These are phyloP conservation scores for Agriopis marginaria DNA, from an alignment of 2,888 invertebrate species.

Conservation along the genomic window DNA sequence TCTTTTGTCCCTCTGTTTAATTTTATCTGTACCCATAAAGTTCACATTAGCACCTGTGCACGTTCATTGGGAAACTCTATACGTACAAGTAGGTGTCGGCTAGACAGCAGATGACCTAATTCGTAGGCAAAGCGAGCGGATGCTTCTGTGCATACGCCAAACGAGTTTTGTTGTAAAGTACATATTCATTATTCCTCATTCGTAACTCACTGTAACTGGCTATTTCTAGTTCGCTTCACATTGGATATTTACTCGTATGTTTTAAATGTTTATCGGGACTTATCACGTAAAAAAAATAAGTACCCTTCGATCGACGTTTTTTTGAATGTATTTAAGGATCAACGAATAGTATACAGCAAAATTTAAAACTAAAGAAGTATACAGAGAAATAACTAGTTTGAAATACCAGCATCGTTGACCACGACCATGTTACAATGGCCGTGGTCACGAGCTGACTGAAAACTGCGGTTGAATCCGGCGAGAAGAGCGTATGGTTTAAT, in stretches of 20 bases:
- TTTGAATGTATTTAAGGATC: too few relatives aligned
- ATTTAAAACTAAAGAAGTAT: too few relatives aligned
- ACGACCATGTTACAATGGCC: too few relatives aligned
- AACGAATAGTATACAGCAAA: too few relatives aligned
- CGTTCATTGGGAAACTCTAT: constrained; percentile 14
- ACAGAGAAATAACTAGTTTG: too few relatives aligned
- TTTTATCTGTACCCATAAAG: background rate
- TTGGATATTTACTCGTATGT: background rate
- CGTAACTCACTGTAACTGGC: constrained; percentile 1
- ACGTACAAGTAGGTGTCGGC: constrained; percentile 1
- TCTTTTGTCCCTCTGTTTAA: background rate
- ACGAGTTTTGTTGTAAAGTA: constrained; percentile 7
- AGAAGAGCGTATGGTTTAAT: too few relatives aligned
- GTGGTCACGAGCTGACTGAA: too few relatives aligned
- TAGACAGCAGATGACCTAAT: constrained; percentile 31
- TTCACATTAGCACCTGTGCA: constrained; percentile 29
- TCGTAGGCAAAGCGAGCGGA: constrained; percentile 10
- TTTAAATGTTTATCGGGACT: too few relatives aligned
- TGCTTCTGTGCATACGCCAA: constrained; percentile 1
- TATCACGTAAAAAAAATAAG: too few relatives aligned
- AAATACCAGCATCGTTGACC: too few relatives aligned
- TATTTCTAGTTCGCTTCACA: constrained; percentile 14
- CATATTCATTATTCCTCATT: constrained; percentile 4
- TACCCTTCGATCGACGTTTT: too few relatives aligned
- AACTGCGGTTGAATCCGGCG: too few relatives aligned